Percentiles rank a stretch among this genome's conserved stretches.
Evolutionary conservation across 2,113 vertebrate species (phyloP).

Genomic region (Elephantulus edwardii): DNA sequence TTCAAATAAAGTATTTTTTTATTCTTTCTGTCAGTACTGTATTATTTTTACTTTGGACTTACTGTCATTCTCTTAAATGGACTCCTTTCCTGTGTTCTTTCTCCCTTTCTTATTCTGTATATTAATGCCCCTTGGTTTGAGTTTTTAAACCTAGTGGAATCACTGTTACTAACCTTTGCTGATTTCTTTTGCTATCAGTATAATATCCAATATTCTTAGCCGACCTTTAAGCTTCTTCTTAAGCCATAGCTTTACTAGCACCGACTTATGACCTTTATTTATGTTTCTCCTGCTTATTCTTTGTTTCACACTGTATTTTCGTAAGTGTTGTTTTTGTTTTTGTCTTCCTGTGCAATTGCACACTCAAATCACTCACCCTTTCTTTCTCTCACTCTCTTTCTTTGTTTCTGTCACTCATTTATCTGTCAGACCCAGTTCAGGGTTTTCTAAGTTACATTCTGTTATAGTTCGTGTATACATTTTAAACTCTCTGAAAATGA

Average conservation of each 20-base stretch:
- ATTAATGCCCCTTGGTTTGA: not conserved
- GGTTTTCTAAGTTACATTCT: conserved; percentile 37
- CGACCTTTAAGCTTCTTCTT: conserved; percentile 26
- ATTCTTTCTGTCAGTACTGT: conserved; percentile 14
- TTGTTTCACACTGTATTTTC: conserved; percentile 13
- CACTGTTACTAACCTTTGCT: not conserved
- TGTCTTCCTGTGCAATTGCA: not conserved
- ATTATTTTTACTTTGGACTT: not conserved
- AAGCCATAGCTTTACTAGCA: not conserved
- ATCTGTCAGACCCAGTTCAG: not conserved
- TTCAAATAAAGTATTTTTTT: conserved; percentile 18
- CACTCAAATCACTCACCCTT: not conserved
- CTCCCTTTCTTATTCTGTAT: not conserved
- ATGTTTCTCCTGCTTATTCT: not conserved
- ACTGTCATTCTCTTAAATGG: conserved; percentile 20
- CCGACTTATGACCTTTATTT: not conserved
- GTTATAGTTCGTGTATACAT: not conserved
- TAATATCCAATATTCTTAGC: not conserved
- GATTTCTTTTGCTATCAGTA: conserved; percentile 4
- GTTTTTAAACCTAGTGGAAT: conserved; percentile 23
- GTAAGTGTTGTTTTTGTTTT: conserved; percentile 49
- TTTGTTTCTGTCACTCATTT: too few species aligned
- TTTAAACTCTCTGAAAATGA: conserved; percentile 45
- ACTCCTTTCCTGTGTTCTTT: not conserved
- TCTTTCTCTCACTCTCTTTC: not conserved